These are phyloP conservation scores for Pomacea maculata DNA, from an alignment of 1,140 invertebrate genomes.

Conservation along the genomic window DNA sequence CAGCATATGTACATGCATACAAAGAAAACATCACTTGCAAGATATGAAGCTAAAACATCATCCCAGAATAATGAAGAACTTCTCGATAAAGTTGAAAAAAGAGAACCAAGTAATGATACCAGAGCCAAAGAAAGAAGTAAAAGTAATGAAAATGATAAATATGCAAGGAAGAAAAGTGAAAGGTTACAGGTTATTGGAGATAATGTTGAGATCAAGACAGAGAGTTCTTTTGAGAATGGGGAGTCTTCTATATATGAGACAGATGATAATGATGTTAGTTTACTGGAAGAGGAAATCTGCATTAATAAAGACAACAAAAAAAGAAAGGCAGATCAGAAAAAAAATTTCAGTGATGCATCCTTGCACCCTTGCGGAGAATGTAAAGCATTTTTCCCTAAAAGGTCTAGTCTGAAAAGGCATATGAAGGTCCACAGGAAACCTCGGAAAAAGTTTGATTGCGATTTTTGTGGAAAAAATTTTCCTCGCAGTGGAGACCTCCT, in stretches of 20 bases:
- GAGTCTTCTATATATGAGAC: neutral
- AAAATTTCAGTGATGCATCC: neutral
- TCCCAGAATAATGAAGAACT: neutral
- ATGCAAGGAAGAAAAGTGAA: no score
- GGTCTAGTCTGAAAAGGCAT: neutral
- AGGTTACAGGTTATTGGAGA: no score
- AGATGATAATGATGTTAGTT: neutral
- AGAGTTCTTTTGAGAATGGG: no score
- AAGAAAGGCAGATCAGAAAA: neutral
- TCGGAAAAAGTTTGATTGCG: slow-evolving; percentile 23
- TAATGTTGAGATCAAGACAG: no score
- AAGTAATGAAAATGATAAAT: no score
- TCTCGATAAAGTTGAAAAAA: neutral
- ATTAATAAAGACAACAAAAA: neutral
- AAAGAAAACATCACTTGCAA: neutral
- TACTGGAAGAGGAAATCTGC: neutral
- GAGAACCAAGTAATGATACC: neutral
- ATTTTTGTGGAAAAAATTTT: slow-evolving; percentile 32
- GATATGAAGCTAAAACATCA: neutral
- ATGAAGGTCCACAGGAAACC: neutral
- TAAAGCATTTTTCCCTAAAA: neutral
- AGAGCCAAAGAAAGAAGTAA: no score
- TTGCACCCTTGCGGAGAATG: neutral
- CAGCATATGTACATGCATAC: slow-evolving; percentile 4
- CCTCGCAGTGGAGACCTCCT: slow-evolving; percentile 22